Percentiles rank a stretch among this genome's conserved stretches.
Evolutionary conservation across 2,888 invertebrate species (phyloP).

Genomic region (Pyrocoelia pectoralis): DNA sequence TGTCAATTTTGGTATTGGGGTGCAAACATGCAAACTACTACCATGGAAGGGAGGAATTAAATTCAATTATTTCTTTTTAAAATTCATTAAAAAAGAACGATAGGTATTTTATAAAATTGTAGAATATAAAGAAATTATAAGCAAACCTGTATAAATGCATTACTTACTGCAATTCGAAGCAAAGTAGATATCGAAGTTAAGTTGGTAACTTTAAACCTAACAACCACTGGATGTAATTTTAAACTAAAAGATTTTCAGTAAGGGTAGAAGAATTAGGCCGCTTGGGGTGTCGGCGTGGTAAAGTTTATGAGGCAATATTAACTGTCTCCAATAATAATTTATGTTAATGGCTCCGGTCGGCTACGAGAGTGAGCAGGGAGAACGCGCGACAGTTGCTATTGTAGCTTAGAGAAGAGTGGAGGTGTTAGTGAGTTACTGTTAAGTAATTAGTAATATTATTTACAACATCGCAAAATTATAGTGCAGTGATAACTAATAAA

Average conservation of each 20-base stretch:
- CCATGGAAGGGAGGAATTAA: too few relatives aligned
- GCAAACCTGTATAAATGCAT: neutral
- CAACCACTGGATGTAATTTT: conserved; percentile 22
- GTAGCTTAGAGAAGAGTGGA: conserved; percentile 56
- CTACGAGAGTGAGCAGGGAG: conserved; percentile 49
- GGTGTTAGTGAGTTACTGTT: conserved; percentile 19
- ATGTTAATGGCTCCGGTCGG: conserved; percentile 60
- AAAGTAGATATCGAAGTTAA: too few relatives aligned
- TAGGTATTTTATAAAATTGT: too few relatives aligned
- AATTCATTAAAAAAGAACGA: too few relatives aligned
- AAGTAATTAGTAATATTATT: neutral
- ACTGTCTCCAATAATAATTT: conserved; percentile 71
- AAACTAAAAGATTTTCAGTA: conserved; percentile 26
- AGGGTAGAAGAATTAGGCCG: conserved; percentile 32
- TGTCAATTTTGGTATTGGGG: too few relatives aligned
- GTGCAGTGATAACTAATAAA: conserved; percentile 11
- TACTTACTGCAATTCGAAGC: neutral
- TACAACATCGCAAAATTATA: neutral
- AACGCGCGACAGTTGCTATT: conserved; percentile 57
- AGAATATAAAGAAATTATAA: conserved; percentile 1
- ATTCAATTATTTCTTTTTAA: too few relatives aligned
- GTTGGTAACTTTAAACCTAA: conserved; percentile 4
- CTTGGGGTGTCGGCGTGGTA: conserved; percentile 47
- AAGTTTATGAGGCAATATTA: conserved; percentile 63
- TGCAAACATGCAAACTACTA: too few relatives aligned